Base-by-base conservation (phyloP, 2,888 invertebrate genomes). In the Ethmia dodecea region DNA sequence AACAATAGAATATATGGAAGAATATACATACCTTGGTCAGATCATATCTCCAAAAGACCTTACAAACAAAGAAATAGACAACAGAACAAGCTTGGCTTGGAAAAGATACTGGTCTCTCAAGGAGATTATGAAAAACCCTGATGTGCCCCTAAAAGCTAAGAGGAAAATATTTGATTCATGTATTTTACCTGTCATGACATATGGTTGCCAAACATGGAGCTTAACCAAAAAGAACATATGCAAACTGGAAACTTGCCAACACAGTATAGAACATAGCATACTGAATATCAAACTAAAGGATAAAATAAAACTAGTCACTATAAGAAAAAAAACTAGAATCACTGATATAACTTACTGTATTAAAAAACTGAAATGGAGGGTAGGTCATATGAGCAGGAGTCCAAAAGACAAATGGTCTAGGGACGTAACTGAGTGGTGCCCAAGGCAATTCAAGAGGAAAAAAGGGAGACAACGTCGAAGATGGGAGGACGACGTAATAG, bases 1-100 rank as follows among this genome's bases (percentile, higher is more conserved):
- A 11, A 45, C 43, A 47, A 35, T 51, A 24, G 5, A 45, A 6
- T 41, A 43, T 34, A 36, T 31, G 1, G 31, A 39, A 3, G 42
- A 41, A 33, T 47, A 47, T 12, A 37, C 42, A 14, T 39, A 47
- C 24, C 36, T 52, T 10, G 43, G 50, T 6, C 47, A 48, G 20
- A 8, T 45, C 9, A 41, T 44, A 26, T 37, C 45, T 10, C 29
- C 35, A 8, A 33, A 11, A 24, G 34, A 45, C 3, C 5, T 10
- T 1, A 42, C 33, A n/a, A 12, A 26, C 1, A 47, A 43, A 38
- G 42, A 47, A 44, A 34, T 47, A 1, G 35, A 46, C 13, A 43
- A 34, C 27, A 47, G 45, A 20, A 41, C 40, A 27, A 13, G 25
- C 6, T 40, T 34, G 9, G 34, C 33, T 9, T 45, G 45, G 40